A percentile compares a stretch with the other conserved stretches of the same genome.
These are phyloP conservation scores for Emmelina monodactyla DNA, from an alignment of 2,888 invertebrate genomes.

Conservation along the genomic window DNA sequence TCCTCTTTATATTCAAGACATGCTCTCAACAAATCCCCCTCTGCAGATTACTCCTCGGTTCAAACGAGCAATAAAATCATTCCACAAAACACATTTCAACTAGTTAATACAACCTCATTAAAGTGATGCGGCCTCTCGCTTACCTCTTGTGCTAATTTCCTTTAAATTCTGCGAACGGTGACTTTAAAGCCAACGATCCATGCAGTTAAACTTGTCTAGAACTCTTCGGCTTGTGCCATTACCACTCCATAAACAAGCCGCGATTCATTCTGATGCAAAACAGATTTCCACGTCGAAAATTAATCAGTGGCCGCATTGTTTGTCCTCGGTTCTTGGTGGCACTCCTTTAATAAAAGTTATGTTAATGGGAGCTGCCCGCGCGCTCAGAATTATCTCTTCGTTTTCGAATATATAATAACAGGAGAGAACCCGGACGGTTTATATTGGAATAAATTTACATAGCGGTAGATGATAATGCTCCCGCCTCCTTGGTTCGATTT, in stretches of 20 bases:
- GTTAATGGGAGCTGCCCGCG: constrained; percentile 53
- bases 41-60: too few relatives aligned
- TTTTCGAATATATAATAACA: constrained; percentile 65
- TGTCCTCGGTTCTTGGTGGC: constrained; percentile 39
- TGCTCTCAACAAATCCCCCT: too few relatives aligned
- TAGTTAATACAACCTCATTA: neutral
- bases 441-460: constrained; percentile 67
- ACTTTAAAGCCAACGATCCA: constrained; percentile 8
- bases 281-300: constrained; percentile 54
- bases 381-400: constrained; percentile 60
- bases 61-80: too few relatives aligned
- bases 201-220: neutral
- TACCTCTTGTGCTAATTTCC: constrained; percentile 6
- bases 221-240: constrained; percentile 20
- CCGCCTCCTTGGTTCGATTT: constrained; percentile 44
- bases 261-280: constrained; percentile 51
- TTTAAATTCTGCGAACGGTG: neutral
- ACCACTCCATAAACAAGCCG: constrained; percentile 27
- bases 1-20: too few relatives aligned
- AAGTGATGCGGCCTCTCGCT: too few relatives aligned
- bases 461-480: constrained; percentile 48
- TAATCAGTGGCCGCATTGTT: constrained; percentile 56
- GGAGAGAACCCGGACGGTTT: constrained; percentile 46
- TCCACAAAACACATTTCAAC: too few relatives aligned
- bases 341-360: constrained; percentile 65